Conservation (phyloP, 2,888 invertebrate genomes). For the Mystacides longicornis region DNA sequence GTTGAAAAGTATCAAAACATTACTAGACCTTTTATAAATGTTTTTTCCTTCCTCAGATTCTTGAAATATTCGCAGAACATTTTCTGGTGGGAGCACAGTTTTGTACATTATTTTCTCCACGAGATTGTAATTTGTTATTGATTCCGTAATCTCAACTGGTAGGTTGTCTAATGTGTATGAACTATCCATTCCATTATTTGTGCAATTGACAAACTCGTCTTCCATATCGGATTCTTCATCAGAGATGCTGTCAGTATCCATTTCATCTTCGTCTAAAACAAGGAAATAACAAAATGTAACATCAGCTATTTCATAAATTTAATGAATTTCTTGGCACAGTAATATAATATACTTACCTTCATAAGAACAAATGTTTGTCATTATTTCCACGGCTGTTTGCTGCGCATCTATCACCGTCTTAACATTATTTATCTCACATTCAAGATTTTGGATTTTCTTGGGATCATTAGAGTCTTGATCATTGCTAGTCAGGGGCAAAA, state of each 20-base stretch:
- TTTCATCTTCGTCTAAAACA: slow-evolving; percentile 26
- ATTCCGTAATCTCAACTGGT: slow-evolving; percentile 53
- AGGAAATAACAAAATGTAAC: slow-evolving; percentile 8
- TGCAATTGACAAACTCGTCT: slow-evolving; percentile 33
- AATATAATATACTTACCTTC: slow-evolving; percentile 50
- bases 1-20: too few relatives aligned
- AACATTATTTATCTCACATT: slow-evolving; percentile 44
- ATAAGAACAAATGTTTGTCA: slow-evolving; percentile 62
- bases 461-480: slow-evolving; percentile 35
- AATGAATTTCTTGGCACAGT: neutral
- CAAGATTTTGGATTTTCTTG: slow-evolving; percentile 39
- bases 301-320: neutral
- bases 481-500: slow-evolving; percentile 38
- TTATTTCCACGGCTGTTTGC: slow-evolving; percentile 59
- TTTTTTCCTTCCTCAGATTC: slow-evolving; percentile 44
- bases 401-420: slow-evolving; percentile 58
- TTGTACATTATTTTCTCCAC: slow-evolving; percentile 54
- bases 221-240: slow-evolving; percentile 40
- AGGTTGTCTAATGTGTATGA: slow-evolving; percentile 43
- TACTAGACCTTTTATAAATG: slow-evolving; percentile 49
- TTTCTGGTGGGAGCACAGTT: slow-evolving; percentile 47
- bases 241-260: slow-evolving; percentile 36
- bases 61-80: slow-evolving; percentile 47
- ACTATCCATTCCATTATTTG: slow-evolving; percentile 30
- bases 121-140: slow-evolving; percentile 50